Percentiles rank a stretch among this genome's conserved stretches.
Conservation (phyloP, 2,113 vertebrate species). For the Sebastes schlegelii region DNA sequence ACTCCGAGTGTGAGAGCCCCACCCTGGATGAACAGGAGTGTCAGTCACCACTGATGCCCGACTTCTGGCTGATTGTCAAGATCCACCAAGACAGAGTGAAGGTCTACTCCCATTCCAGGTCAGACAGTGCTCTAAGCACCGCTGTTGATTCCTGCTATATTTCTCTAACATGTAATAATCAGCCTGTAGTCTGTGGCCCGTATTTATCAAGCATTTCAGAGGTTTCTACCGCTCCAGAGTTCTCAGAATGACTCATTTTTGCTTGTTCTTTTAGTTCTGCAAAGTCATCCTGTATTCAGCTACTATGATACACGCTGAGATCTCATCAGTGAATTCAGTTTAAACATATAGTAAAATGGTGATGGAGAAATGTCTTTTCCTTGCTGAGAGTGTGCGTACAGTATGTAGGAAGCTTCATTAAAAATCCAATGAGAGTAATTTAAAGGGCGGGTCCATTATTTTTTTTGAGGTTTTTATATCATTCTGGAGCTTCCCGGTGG, state of each 20-base stretch:
- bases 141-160: neutral
- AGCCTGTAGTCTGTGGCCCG: too few species aligned
- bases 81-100: constrained; percentile 94
- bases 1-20: constrained; percentile 94
- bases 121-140: neutral
- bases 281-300: neutral
- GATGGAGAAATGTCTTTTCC: neutral
- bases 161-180: neutral
- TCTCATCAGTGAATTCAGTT: neutral
- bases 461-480: too few species aligned
- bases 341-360: neutral
- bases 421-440: neutral
- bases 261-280: neutral
- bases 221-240: neutral
- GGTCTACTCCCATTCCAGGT: constrained; percentile 95
- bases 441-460: too few species aligned
- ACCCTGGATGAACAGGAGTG: constrained; percentile 86
- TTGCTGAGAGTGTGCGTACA: neutral
- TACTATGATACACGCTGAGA: neutral
- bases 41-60: constrained; percentile 87
- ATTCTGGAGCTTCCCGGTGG: too few species aligned
- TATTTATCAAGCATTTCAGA: neutral
- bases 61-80: constrained; percentile 96
- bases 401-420: too few species aligned
- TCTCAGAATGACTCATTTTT: neutral